Evolutionary conservation across 2,797 vertebrate genomes (phyloP).

Genomic region (Poeciliopsis turneri): DNA sequence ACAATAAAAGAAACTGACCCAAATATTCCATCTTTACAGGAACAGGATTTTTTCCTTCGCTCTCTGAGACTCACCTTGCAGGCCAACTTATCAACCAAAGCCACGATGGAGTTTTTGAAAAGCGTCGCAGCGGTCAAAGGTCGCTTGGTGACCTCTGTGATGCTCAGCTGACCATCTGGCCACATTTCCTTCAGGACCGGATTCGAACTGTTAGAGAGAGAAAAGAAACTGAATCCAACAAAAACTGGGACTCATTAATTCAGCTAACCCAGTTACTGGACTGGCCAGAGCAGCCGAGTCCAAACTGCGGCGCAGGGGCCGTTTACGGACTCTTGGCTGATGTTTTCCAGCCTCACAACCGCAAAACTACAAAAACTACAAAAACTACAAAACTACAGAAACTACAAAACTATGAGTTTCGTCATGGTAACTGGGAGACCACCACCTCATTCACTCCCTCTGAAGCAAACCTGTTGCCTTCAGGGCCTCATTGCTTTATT

Average conservation of each 20-base stretch:
- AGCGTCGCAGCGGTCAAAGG: constrained; percentile 89
- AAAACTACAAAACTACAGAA: too few relatives aligned
- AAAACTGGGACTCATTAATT: constrained; percentile 31
- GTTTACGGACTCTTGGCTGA: background rate
- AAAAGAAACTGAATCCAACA: background rate
- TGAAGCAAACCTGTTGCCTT: too few relatives aligned
- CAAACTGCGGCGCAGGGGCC: too few relatives aligned
- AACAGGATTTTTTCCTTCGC: background rate
- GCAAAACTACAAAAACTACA: too few relatives aligned
- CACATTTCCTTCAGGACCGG: constrained; percentile 89
- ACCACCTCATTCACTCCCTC: too few relatives aligned
- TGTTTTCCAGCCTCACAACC: too few relatives aligned
- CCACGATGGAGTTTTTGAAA: constrained; percentile 95
- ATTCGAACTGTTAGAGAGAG: constrained; percentile 73
- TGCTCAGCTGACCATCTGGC: constrained; percentile 91
- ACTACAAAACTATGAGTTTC: too few relatives aligned
- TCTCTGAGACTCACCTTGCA: constrained; percentile 85
- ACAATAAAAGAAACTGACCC: too few relatives aligned
- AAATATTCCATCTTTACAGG: background rate
- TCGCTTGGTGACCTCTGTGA: constrained; percentile 94
- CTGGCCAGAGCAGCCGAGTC: background rate
- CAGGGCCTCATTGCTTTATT: too few relatives aligned
- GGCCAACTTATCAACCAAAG: constrained; percentile 89
- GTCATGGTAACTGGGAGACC: too few relatives aligned
- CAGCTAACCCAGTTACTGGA: constrained; percentile 38